Percentiles rank a stretch among this genome's conserved stretches.
Conservation (phyloP, 1,140 invertebrate species). For the Chironomus tepperi region DNA sequence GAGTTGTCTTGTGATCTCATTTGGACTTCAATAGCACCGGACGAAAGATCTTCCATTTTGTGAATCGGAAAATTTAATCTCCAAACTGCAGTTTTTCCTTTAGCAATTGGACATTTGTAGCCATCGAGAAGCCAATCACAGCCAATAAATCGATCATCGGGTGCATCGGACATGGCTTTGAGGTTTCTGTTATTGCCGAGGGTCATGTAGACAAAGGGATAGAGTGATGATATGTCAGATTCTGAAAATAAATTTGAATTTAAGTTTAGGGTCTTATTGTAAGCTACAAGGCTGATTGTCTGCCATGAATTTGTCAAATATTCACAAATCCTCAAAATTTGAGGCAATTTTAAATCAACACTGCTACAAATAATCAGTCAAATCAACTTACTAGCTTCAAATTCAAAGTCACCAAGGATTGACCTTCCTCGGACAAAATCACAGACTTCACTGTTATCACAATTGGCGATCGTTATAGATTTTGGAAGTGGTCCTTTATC, state of each 20-base stretch:
- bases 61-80: not conserved
- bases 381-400: not conserved
- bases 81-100: not conserved
- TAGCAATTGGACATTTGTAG: not conserved
- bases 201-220: not conserved
- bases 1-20: not conserved
- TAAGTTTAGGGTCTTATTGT: too few species aligned
- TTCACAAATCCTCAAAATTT: too few species aligned
- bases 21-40: not conserved
- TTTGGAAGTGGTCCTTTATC: not conserved
- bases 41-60: not conserved
- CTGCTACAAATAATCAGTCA: too few species aligned
- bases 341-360: too few species aligned
- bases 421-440: not conserved
- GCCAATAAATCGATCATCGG: not conserved
- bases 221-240: not conserved
- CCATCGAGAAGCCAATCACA: not conserved
- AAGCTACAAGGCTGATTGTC: too few species aligned
- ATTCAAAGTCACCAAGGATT: not conserved
- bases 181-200: not conserved
- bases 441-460: not conserved
- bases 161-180: not conserved
- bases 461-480: not conserved
- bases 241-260: not conserved
- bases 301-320: too few species aligned